phyloP scores from a whole-genome alignment of 2,113 vertebrate species.

The Peromyscus leucopus region DNA sequence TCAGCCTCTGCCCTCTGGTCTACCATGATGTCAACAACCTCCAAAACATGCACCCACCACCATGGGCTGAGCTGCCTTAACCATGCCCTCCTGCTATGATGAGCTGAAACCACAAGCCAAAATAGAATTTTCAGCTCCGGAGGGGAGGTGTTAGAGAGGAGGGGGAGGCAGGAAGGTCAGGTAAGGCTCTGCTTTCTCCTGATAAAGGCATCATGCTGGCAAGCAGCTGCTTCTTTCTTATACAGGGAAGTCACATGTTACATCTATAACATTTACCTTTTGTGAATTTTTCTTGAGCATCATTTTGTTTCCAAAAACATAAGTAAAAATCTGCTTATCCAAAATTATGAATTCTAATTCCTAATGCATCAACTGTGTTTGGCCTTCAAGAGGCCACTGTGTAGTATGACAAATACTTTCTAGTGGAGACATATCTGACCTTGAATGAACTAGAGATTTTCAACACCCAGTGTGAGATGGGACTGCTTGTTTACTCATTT shows the following conservation, averaged over 20 bases:
- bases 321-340: neutral
- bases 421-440: neutral
- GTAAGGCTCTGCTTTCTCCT: too few species aligned
- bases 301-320: conserved; percentile 8
- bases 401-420: neutral
- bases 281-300: neutral
- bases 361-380: neutral
- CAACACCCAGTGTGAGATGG: neutral
- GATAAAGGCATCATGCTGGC: neutral
- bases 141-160: neutral
- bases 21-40: neutral
- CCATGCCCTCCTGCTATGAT: neutral
- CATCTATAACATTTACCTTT: neutral
- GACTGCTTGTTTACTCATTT: neutral
- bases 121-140: neutral
- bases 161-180: neutral
- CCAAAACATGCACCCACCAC: neutral
- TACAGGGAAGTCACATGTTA: neutral
- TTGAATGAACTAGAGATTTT: conserved; percentile 28
- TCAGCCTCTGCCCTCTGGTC: neutral
- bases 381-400: neutral
- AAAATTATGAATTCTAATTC: neutral
- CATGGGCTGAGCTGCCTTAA: too few species aligned
- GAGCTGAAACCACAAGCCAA: neutral
- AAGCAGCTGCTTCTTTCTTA: neutral